Percentiles rank a stretch among this genome's conserved stretches.
These are phyloP conservation scores for Cheilosia variabilis DNA, from an alignment of 2,888 invertebrate species.

Conservation along the genomic window DNA sequence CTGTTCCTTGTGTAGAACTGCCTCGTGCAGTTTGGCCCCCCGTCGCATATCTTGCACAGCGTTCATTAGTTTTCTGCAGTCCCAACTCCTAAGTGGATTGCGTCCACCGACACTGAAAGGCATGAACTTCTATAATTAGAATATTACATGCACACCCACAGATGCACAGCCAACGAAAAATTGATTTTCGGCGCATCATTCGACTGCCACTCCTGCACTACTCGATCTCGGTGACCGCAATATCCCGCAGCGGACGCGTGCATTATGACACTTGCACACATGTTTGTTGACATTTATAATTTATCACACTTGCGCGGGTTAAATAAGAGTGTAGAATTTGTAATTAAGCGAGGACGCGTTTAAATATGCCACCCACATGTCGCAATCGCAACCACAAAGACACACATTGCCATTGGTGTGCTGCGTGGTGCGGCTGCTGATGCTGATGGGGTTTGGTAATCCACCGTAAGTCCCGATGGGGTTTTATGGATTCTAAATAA, in stretches of 20 bases:
- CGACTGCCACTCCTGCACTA: not conserved
- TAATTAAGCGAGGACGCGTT: conserved; percentile 56
- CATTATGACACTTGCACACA: conserved; percentile 68
- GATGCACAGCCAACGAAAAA: conserved; percentile 4
- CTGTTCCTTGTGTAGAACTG: conserved; percentile 38
- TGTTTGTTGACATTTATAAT: conserved; percentile 74
- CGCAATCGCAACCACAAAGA: not conserved
- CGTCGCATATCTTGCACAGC: not conserved
- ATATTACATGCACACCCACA: conserved; percentile 24
- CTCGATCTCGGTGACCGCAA: not conserved
- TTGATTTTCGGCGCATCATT: conserved; percentile 9
- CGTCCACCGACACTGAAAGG: conserved; percentile 6
- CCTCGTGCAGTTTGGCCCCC: conserved; percentile 20
- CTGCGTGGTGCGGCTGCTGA: not conserved
- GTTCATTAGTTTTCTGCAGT: conserved; percentile 69
- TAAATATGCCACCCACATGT: conserved; percentile 38
- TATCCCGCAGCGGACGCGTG: conserved; percentile 37
- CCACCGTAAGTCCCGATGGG: conserved; percentile 40
- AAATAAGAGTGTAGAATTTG: conserved; percentile 72
- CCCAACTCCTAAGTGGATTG: conserved; percentile 53
- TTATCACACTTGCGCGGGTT: conserved; percentile 68
- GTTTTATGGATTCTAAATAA: conserved; percentile 46
- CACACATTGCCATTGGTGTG: not conserved
- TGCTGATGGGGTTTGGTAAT: conserved; percentile 30
- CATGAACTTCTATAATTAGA: conserved; percentile 47